Conservation (phyloP, 2,888 invertebrate species). For the Pimpla rufipes region DNA sequence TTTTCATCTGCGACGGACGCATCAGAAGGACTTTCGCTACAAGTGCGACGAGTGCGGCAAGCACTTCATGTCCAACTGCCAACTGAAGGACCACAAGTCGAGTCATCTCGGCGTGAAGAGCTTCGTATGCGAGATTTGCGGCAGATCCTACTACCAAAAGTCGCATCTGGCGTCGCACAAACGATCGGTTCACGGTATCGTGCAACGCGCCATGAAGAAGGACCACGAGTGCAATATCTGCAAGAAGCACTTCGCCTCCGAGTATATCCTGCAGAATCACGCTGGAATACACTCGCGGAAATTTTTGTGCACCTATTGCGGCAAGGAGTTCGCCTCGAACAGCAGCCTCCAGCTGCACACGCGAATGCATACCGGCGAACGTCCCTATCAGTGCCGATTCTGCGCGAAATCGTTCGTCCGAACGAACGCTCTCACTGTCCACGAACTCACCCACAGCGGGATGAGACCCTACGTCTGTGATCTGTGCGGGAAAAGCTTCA, state of each 20-base stretch:
- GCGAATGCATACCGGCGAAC: constrained; percentile 65
- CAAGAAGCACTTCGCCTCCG: constrained; percentile 66
- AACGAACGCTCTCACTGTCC: constrained; percentile 62
- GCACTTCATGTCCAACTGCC: constrained; percentile 66
- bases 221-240: constrained; percentile 64
- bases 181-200: constrained; percentile 60
- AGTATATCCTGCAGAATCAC: constrained; percentile 68
- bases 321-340: constrained; percentile 68
- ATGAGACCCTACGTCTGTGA: constrained; percentile 62
- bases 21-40: constrained; percentile 62
- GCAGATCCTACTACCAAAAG: constrained; percentile 66
- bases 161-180: constrained; percentile 59
- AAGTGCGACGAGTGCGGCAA: constrained; percentile 70
- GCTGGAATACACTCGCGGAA: constrained; percentile 70
- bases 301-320: constrained; percentile 71
- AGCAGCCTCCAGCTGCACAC: constrained; percentile 59
- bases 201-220: constrained; percentile 64
- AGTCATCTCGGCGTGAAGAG: constrained; percentile 59
- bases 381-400: constrained; percentile 59
- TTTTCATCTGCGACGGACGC: constrained; percentile 65
- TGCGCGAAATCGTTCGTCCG: constrained; percentile 64
- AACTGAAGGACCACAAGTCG: constrained; percentile 68
- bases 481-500: constrained; percentile 63
- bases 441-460: constrained; percentile 62
- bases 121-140: constrained; percentile 73